Percentiles rank a stretch among this genome's conserved stretches.
These are phyloP conservation scores for Matsumurasca onukii DNA, from an alignment of 1,140 invertebrate genomes.

Conservation along the genomic window DNA sequence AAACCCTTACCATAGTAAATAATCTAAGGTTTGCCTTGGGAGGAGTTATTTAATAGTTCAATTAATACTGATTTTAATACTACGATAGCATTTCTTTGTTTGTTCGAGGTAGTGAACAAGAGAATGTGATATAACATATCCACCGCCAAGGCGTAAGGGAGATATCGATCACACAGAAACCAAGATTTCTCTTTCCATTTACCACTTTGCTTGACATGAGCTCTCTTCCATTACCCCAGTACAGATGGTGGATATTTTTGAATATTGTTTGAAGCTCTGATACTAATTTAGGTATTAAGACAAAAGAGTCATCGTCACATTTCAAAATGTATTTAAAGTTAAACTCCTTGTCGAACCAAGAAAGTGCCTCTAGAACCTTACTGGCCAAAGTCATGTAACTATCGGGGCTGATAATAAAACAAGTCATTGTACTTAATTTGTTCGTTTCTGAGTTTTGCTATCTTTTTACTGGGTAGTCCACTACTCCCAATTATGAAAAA, in stretches of 20 bases:
- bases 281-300: constrained; percentile 61
- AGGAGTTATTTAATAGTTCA: no score
- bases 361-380: constrained; percentile 68
- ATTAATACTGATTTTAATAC: no score
- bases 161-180: constrained; percentile 89
- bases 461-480: constrained; percentile 51
- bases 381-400: constrained; percentile 68
- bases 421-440: constrained; percentile 65
- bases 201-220: constrained; percentile 72
- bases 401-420: constrained; percentile 66
- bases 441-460: constrained; percentile 58
- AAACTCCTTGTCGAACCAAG: constrained; percentile 49
- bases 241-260: constrained; percentile 54
- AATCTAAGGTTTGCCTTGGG: no score
- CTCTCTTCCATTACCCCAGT: constrained; percentile 92
- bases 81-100: no score
- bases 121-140: constrained; percentile 79
- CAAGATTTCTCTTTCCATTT: constrained; percentile 88
- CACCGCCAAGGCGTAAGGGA: constrained; percentile 95
- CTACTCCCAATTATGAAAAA: constrained; percentile 71
- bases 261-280: constrained; percentile 54
- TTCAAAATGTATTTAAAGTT: constrained; percentile 80
- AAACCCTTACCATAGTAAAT: no score
- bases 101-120: constrained; percentile 77
- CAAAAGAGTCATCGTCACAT: constrained; percentile 85